These are phyloP conservation scores for Phaenicophaeus curvirostris DNA, from an alignment of 2,797 vertebrate species.

Conservation along the genomic window DNA sequence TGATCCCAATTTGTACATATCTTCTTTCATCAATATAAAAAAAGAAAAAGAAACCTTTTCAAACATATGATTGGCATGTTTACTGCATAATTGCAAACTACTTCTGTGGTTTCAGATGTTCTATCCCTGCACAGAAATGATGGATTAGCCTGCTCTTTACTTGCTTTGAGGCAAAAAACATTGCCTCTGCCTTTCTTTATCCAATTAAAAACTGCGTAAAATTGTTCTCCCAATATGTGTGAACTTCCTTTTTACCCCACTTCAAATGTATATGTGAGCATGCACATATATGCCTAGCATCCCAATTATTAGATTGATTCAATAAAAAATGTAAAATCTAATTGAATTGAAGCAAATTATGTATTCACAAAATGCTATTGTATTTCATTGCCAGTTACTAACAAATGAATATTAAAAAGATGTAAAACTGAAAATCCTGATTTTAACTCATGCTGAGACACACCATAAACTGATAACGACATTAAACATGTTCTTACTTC, in stretches of 20 bases:
- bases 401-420: neutral
- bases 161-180: conserved; percentile 45
- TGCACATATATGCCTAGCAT: neutral
- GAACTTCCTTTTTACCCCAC: neutral
- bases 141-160: conserved; percentile 12
- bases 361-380: neutral
- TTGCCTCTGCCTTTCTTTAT: neutral
- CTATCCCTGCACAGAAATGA: conserved; percentile 11
- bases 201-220: neutral
- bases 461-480: neutral
- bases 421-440: neutral
- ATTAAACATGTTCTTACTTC: neutral
- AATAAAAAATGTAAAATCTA: neutral
- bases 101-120: conserved; percentile 42
- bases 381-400: neutral
- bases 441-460: neutral
- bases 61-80: conserved; percentile 45
- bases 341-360: neutral
- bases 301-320: neutral
- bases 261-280: neutral
- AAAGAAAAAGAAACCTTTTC: neutral
- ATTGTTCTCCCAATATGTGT: neutral
- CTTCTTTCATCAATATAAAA: neutral
- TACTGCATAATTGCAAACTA: conserved; percentile 58
- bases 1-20: neutral